Percentiles rank a stretch among this genome's conserved stretches.
Evolutionary conservation across 1,140 invertebrate species (phyloP).

Genomic region (Drosophila subobscura): DNA sequence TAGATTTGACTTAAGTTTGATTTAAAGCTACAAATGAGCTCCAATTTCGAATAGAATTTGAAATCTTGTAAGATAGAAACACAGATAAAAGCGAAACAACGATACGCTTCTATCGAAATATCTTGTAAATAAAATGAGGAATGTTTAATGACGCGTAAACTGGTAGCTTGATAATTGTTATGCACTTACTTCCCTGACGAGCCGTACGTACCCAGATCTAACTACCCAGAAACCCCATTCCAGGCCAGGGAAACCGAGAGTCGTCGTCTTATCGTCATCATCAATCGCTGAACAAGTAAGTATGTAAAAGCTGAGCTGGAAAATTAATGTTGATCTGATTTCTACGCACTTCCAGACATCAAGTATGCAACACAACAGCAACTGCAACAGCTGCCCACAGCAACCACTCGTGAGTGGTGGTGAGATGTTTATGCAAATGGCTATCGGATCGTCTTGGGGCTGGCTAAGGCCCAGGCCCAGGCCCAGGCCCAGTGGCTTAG

Average conservation of each 20-base stretch:
- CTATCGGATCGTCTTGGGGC: slow-evolving; percentile 15
- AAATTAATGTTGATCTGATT: slow-evolving; percentile 41
- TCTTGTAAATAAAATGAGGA: too few relatives aligned
- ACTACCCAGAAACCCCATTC: background rate
- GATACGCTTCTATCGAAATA: too few relatives aligned
- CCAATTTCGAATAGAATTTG: too few relatives aligned
- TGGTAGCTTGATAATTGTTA: too few relatives aligned
- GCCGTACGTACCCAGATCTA: too few relatives aligned
- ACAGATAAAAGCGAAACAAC: too few relatives aligned
- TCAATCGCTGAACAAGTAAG: slow-evolving; percentile 4
- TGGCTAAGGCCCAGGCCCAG: background rate
- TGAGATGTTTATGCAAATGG: slow-evolving; percentile 65
- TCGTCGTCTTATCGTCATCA: slow-evolving; percentile 1
- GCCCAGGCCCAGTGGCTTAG: slow-evolving; percentile 56
- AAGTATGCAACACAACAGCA: background rate
- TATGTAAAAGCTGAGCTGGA: slow-evolving; percentile 2
- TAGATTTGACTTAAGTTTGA: too few relatives aligned
- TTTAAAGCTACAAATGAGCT: too few relatives aligned
- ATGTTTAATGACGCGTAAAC: too few relatives aligned
- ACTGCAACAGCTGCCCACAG: slow-evolving; percentile 23
- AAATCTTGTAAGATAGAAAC: too few relatives aligned
- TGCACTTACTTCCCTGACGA: slow-evolving; percentile 1
- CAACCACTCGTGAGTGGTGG: slow-evolving; percentile 2
- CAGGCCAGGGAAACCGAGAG: background rate
- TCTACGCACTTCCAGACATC: slow-evolving; percentile 40